Evolutionary conservation across 30 jellyfish, hydroid and myxozoan species (phyloP), one percentile per base, ranked within the genome.

Genomic region (Turritopsis rubra): DNA sequence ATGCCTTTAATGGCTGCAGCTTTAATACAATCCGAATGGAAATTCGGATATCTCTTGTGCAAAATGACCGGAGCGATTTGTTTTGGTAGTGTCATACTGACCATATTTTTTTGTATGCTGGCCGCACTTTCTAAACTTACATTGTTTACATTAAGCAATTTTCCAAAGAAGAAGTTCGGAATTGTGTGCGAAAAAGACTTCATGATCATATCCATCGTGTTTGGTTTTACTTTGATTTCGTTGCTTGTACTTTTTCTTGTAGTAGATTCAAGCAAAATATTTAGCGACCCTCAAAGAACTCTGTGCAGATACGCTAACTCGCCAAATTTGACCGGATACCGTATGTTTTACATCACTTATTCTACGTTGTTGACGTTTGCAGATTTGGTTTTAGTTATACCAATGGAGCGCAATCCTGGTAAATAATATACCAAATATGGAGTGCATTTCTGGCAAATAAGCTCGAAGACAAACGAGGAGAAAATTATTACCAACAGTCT

Each of bases 1-100:
- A 93, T 93, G 99, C 99, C 99, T 27, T 83, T 93, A n/a, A 88
- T 93, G 96, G 99, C 99, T 9, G 93, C 99, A 17, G 85, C 95
- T 20, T 84, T 93, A 53, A 80, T 93, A 52, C 95, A 93, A 79
- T 91, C 96, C 28, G 96, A 93, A 81, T 93, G 99, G 99, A 89
- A 87, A 29, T 93, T 77, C 84, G 99, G 99, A 54, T 93, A 84
- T 77, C 82, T 89, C 13, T 81, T 93, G 0, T 93, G 99, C 89
- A 93, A 93, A 72, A 84, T 85, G 79, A 88, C 96, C 22, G 99
- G 99, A 29, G 65, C 83, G 21, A 68, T 93, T 21, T 93, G 99
- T 86, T 93, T 93, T 81, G 54, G 82, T 18, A 79, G 94, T 91
- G 86, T 93, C 94, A 90, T 82, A 8, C 65, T 83, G 41, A 93